Conservation (phyloP, 2,797 vertebrate genomes). For the Urocyon cinereoargenteus region DNA sequence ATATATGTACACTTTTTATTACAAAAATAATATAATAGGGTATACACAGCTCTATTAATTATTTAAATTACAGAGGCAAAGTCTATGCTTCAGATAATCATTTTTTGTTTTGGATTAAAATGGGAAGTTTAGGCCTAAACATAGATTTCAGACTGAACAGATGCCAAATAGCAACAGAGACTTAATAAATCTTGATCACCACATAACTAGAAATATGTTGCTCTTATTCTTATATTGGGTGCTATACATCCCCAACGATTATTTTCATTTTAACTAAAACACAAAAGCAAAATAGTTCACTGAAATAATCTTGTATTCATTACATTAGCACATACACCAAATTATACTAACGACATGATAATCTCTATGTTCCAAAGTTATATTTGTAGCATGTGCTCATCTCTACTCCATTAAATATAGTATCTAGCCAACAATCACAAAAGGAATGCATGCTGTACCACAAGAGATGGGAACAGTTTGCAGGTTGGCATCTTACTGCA, state of each 20-base stretch:
- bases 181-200: neutral
- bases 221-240: neutral
- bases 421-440: neutral
- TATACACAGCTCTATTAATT: conserved; percentile 65
- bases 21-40: conserved; percentile 76
- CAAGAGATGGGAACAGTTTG: neutral
- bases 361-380: neutral
- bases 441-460: neutral
- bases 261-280: conserved; percentile 47
- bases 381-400: neutral
- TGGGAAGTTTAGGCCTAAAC: conserved; percentile 65
- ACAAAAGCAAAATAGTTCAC: conserved; percentile 16
- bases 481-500: neutral
- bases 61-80: conserved; percentile 61
- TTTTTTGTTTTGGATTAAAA: conserved; percentile 66
- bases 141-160: conserved; percentile 37
- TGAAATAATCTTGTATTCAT: conserved; percentile 69
- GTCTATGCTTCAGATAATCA: conserved; percentile 66
- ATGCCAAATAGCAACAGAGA: conserved; percentile 19
- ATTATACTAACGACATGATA: neutral
- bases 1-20: neutral
- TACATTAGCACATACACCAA: conserved; percentile 59
- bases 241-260: neutral
- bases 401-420: neutral
- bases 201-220: neutral